A percentile compares a stretch with the other conserved stretches of the same genome.
Evolutionary conservation across 2,888 invertebrate genomes (phyloP).

Genomic region (Abrostola triplasia): DNA sequence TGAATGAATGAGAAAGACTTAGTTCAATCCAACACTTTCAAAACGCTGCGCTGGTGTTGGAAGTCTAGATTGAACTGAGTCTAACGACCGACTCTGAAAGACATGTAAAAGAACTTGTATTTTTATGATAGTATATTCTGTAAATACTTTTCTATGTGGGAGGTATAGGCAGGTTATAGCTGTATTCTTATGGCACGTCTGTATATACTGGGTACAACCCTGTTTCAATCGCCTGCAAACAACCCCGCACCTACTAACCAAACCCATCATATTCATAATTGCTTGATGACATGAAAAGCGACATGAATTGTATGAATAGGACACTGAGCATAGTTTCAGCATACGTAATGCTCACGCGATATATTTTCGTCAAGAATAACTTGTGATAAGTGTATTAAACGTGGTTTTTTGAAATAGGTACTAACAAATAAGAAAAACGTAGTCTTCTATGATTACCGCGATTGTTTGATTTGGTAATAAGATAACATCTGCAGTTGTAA

Average conservation of each 20-base stretch:
- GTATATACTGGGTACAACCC: background rate
- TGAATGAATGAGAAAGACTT: constrained; percentile 19
- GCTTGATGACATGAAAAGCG: no score
- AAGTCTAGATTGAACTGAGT: background rate
- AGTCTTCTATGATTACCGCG: no score
- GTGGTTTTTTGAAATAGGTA: no score
- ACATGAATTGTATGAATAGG: background rate
- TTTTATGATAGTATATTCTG: no score
- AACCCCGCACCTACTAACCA: background rate
- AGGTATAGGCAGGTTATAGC: no score
- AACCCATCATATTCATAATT: no score
- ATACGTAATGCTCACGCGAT: background rate
- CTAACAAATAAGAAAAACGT: no score
- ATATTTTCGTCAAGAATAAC: background rate
- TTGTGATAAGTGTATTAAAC: no score
- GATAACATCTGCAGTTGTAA: no score
- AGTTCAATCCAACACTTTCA: background rate
- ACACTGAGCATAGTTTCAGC: background rate
- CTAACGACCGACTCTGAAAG: background rate
- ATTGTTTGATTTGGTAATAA: no score
- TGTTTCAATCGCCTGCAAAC: background rate
- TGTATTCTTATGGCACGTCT: background rate
- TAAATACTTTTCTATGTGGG: no score
- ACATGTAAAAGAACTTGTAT: background rate
- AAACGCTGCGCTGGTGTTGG: background rate